These are phyloP conservation scores for Anoura caudifer DNA, from an alignment of 2,113 vertebrate species.

Conservation along the genomic window DNA sequence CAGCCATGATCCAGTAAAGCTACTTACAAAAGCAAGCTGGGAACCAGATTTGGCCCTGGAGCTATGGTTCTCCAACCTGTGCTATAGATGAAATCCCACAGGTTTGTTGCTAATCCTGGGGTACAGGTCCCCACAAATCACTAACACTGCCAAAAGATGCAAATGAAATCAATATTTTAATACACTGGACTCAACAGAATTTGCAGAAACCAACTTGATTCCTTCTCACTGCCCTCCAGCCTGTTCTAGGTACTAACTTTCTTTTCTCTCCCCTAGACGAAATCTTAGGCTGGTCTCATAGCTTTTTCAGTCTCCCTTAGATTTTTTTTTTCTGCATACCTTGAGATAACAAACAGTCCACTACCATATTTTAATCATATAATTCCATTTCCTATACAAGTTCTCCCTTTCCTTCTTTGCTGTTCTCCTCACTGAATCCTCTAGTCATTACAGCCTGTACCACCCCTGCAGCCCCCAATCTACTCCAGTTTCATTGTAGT, in stretches of 20 bases:
- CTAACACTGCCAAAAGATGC: not conserved
- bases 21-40: not conserved
- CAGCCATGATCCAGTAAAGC: not conserved
- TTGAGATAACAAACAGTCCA: not conserved
- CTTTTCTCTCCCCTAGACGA: not conserved
- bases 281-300: not conserved
- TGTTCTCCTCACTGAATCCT: not conserved
- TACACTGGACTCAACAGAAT: not conserved
- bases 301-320: not conserved
- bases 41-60: not conserved
- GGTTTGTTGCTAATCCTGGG: not conserved
- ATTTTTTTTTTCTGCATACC: not conserved
- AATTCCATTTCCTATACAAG: not conserved
- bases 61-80: not conserved
- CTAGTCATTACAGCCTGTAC: not conserved
- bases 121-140: not conserved
- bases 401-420: not conserved
- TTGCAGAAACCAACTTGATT: not conserved
- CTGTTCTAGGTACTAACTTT: not conserved
- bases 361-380: not conserved
- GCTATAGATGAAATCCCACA: not conserved
- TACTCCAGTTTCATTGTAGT: not conserved
- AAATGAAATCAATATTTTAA: not conserved
- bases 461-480: fast-evolving
- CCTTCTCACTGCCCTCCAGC: not conserved